These are phyloP conservation scores for Salminus brasiliensis DNA, from an alignment of 2,113 vertebrate genomes.

Conservation along the genomic window DNA sequence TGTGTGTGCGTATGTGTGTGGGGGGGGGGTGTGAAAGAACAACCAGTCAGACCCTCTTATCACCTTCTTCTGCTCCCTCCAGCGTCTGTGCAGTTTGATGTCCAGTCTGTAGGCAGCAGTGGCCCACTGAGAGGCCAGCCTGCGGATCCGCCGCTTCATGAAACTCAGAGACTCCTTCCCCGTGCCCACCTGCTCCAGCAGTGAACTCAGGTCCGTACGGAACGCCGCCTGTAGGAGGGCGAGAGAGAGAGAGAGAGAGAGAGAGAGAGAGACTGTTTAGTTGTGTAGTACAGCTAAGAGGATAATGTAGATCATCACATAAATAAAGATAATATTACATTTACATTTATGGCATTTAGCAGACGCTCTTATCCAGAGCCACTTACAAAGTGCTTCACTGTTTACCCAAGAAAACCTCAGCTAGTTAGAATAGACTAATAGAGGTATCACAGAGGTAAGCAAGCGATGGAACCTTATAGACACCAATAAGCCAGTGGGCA, in stretches of 20 bases:
- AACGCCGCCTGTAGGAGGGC: conserved; percentile 79
- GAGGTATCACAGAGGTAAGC: too few species aligned
- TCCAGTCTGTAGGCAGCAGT: conserved; percentile 81
- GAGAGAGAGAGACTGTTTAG: background rate
- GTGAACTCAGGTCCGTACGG: conserved; percentile 81
- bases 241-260: background rate
- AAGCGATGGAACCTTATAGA: too few species aligned
- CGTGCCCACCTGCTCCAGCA: conserved; percentile 90
- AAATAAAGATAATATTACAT: too few species aligned
- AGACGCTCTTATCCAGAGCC: too few species aligned
- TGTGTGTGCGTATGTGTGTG: background rate
- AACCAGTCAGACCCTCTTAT: background rate
- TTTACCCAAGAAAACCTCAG: too few species aligned
- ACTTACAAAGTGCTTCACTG: too few species aligned
- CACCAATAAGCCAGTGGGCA: too few species aligned
- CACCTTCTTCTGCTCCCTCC: conserved; percentile 86
- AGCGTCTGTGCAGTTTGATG: conserved; percentile 74
- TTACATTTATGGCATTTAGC: too few species aligned
- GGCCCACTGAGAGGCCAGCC: conserved; percentile 87
- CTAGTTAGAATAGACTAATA: too few species aligned
- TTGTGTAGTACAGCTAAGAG: too few species aligned
- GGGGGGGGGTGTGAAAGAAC: too few species aligned
- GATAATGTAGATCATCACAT: too few species aligned
- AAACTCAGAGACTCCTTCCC: conserved; percentile 96
- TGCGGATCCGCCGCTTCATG: conserved; percentile 92